Conservation (phyloP, 2,888 invertebrate genomes). For the Drosophila quinaria region DNA sequence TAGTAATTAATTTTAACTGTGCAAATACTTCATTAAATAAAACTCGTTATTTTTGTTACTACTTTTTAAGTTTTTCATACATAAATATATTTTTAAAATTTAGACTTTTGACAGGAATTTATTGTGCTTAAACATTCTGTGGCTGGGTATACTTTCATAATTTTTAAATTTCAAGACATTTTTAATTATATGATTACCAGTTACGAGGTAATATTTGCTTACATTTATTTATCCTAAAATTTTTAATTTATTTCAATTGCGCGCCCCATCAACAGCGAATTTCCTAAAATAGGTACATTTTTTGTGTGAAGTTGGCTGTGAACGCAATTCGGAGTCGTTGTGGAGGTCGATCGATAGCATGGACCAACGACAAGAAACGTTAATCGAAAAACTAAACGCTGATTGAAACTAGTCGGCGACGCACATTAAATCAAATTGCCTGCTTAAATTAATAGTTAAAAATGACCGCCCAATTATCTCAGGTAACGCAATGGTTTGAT, state of each 20-base stretch:
- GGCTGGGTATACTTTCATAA: too few species aligned
- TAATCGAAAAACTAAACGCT: constrained; percentile 13
- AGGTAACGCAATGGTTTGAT: constrained; percentile 80
- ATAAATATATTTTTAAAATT: background rate
- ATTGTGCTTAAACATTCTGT: too few species aligned
- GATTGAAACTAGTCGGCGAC: constrained; percentile 42
- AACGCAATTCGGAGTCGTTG: constrained; percentile 19
- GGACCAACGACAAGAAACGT: background rate
- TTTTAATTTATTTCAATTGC: too few species aligned
- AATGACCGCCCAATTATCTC: constrained; percentile 60
- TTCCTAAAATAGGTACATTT: too few species aligned
- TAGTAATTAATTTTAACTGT: constrained; percentile 64
- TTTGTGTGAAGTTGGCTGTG: constrained; percentile 17
- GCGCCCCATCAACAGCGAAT: too few species aligned
- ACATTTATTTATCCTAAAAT: too few species aligned
- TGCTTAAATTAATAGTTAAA: constrained; percentile 41
- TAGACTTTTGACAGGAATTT: background rate
- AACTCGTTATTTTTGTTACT: constrained; percentile 63
- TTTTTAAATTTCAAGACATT: too few species aligned
- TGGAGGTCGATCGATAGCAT: constrained; percentile 36
- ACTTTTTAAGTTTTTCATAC: background rate
- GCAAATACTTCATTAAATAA: constrained; percentile 70
- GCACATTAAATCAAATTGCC: constrained; percentile 55
- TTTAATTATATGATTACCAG: too few species aligned
- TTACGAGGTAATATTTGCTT: too few species aligned